A percentile compares a stretch with the other conserved stretches of the same genome.
These are phyloP conservation scores for Sphecodes monilicornis DNA, from an alignment of 2,888 invertebrate genomes.

Conservation along the genomic window DNA sequence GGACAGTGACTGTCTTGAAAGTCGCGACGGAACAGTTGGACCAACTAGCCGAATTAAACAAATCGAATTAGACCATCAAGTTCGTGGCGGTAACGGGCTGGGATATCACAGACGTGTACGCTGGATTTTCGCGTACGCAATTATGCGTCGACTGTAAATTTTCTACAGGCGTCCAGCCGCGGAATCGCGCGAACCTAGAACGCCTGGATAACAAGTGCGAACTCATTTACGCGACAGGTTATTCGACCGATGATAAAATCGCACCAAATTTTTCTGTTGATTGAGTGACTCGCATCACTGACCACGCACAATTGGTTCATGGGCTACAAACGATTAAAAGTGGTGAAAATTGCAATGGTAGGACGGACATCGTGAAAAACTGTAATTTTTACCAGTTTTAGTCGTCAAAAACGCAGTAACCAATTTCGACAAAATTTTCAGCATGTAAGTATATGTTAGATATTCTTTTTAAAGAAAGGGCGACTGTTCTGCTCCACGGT, in stretches of 20 bases:
- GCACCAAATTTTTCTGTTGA: neutral
- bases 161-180: neutral
- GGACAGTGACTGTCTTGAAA: slow-evolving; percentile 65
- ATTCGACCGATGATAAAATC: neutral
- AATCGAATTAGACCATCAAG: slow-evolving; percentile 72
- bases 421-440: too few relatives aligned
- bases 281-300: neutral
- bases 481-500: too few relatives aligned
- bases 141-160: slow-evolving; percentile 20
- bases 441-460: too few relatives aligned
- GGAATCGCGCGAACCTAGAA: neutral
- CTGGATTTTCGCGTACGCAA: neutral
- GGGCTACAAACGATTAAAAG: neutral
- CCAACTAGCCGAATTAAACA: slow-evolving; percentile 69
- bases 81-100: slow-evolving; percentile 68
- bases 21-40: slow-evolving; percentile 62
- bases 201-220: neutral
- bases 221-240: neutral
- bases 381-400: neutral
- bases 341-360: neutral
- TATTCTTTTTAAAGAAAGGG: too few relatives aligned
- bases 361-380: neutral
- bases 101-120: slow-evolving; percentile 16
- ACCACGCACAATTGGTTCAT: neutral
- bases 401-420: neutral